Evolutionary conservation across 2,888 invertebrate genomes (phyloP).

Genomic region (Dyspetes luteomarginatus): DNA sequence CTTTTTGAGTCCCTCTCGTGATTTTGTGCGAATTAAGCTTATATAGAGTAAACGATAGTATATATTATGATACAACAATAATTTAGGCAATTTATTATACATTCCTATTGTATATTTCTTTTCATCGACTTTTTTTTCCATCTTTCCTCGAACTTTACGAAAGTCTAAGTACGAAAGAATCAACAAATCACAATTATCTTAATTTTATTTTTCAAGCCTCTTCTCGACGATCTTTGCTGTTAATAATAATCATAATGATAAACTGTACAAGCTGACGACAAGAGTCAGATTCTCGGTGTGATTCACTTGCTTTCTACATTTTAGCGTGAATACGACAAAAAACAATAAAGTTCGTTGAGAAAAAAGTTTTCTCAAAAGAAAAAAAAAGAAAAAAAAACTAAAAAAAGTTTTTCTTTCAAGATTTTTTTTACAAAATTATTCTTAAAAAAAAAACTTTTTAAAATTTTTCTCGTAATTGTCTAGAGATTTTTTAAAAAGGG

Average conservation of each 20-base stretch:
- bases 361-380: too few relatives aligned
- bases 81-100: conserved; percentile 58
- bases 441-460: too few relatives aligned
- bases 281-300: not conserved
- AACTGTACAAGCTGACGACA: conserved; percentile 49
- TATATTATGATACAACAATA: conserved; percentile 50
- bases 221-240: not conserved
- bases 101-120: conserved; percentile 50
- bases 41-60: conserved; percentile 18
- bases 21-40: conserved; percentile 20
- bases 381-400: not conserved
- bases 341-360: not conserved
- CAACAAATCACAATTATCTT: not conserved
- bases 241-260: conserved; percentile 27
- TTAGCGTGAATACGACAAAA: not conserved
- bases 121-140: conserved; percentile 12
- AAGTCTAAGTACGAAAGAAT: not conserved
- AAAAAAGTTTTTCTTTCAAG: not conserved
- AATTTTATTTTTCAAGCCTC: not conserved
- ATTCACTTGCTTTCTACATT: not conserved
- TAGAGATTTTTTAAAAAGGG: conserved; percentile 22
- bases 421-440: too few relatives aligned
- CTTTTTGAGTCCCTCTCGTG: not conserved
- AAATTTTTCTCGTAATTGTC: conserved; percentile 22
- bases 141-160: not conserved